These are phyloP conservation scores for Nineta flava DNA, from an alignment of 2,888 invertebrate genomes.

Conservation along the genomic window DNA sequence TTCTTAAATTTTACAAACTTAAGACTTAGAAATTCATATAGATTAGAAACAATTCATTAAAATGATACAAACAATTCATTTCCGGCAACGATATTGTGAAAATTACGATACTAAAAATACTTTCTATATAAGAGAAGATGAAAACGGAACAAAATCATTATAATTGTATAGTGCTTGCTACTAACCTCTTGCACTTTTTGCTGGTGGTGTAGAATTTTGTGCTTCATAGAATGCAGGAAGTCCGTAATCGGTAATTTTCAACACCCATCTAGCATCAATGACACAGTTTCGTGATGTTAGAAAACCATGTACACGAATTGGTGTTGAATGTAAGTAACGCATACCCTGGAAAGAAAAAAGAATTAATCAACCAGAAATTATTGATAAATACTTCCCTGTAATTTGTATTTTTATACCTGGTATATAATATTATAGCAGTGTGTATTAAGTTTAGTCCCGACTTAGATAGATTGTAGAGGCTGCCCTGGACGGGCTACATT, in stretches of 20 bases:
- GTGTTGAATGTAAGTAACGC: slow-evolving; percentile 74
- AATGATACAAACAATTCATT: too few species aligned
- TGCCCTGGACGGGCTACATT: too few species aligned
- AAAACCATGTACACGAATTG: slow-evolving; percentile 71
- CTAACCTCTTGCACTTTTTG: slow-evolving; percentile 53
- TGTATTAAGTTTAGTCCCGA: too few species aligned
- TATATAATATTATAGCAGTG: not conserved
- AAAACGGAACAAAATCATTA: too few species aligned
- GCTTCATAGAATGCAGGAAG: slow-evolving; percentile 58
- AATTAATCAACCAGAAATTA: not conserved
- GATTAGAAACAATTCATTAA: too few species aligned
- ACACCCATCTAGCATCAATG: slow-evolving; percentile 90
- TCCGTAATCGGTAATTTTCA: slow-evolving; percentile 88
- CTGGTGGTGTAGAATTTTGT: slow-evolving; percentile 47
- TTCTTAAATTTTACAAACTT: too few species aligned
- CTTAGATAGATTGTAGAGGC: too few species aligned
- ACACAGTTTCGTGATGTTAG: slow-evolving; percentile 83
- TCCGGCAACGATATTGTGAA: too few species aligned
- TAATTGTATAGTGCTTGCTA: slow-evolving; percentile 3
- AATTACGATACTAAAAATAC: too few species aligned
- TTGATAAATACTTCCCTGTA: not conserved
- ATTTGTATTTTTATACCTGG: not conserved
- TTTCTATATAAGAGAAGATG: too few species aligned
- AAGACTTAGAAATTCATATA: too few species aligned
- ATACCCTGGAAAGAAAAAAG: slow-evolving; percentile 46